phyloP scores from a whole-genome alignment of 2,113 vertebrate genomes.

The Erpornis zantholeuca region DNA sequence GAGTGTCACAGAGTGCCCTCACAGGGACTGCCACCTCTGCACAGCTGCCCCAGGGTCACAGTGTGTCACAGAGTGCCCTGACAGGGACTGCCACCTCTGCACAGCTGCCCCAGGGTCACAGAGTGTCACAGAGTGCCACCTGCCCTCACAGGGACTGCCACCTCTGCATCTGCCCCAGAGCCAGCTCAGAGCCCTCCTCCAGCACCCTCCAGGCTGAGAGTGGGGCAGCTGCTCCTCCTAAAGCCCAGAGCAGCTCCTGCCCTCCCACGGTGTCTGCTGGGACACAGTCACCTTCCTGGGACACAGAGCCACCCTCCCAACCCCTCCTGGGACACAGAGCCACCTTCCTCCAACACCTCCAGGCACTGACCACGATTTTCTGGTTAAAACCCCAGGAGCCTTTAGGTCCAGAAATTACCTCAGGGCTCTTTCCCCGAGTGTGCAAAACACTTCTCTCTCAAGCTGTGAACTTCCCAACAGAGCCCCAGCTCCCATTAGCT shows the following conservation, averaged over 20 bases:
- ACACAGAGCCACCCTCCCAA: too few species aligned
- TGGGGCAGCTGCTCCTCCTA: neutral
- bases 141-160: neutral
- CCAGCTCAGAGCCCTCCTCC: neutral
- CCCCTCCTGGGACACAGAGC: neutral
- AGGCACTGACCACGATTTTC: fast-evolving
- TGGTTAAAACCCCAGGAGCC: neutral
- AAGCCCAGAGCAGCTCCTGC: fast-evolving
- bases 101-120: too few species aligned
- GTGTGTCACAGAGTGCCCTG: too few species aligned
- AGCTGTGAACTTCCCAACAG: neutral
- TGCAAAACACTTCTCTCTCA: neutral
- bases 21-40: too few species aligned
- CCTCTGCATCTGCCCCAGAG: neutral
- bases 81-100: too few species aligned
- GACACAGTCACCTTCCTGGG: too few species aligned
- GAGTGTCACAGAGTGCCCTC: too few species aligned
- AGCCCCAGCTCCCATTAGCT: neutral
- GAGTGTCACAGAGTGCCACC: neutral
- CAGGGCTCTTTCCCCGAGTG: neutral
- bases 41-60: too few species aligned
- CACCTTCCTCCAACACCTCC: neutral
- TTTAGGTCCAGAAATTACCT: neutral
- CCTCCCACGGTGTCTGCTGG: neutral
- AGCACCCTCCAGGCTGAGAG: neutral